A percentile compares a stretch with the other conserved stretches of the same genome.
Conservation (phyloP, 2,888 invertebrate species). For the Oasisia sp. region DNA sequence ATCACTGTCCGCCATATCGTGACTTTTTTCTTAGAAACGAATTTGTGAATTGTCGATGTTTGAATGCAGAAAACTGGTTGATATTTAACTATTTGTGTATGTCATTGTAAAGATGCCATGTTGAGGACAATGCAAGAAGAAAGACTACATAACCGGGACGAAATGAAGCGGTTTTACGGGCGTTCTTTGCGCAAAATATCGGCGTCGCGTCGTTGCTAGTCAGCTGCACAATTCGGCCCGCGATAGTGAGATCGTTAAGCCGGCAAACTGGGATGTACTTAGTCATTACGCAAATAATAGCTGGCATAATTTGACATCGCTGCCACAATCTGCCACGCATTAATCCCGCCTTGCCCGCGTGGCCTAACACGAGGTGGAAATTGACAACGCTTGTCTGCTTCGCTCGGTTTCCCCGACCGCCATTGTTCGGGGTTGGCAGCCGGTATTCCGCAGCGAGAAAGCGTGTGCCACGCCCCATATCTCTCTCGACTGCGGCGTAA, state of each 20-base stretch:
- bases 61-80: not conserved
- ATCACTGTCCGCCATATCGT: not conserved
- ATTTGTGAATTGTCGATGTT: not conserved
- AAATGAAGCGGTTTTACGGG: not conserved
- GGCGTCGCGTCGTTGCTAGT: not conserved
- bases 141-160: not conserved
- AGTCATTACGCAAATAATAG: slow-evolving; percentile 17
- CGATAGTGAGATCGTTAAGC: not conserved
- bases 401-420: not conserved
- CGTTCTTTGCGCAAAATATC: not conserved
- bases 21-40: not conserved
- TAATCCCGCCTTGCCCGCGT: slow-evolving; percentile 5
- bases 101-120: not conserved
- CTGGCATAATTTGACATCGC: not conserved
- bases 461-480: not conserved
- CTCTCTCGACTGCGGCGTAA: not conserved
- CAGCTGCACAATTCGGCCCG: not conserved
- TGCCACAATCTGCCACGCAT: not conserved
- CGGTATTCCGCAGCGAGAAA: not conserved
- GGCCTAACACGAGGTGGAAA: not conserved
- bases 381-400: not conserved
- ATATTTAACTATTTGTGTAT: not conserved
- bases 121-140: not conserved
- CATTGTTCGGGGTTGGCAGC: not conserved
- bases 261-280: not conserved